Percentiles rank a stretch among this genome's conserved stretches.
phyloP scores from a whole-genome alignment of 2,113 vertebrate species.

The Phycodurus eques region DNA sequence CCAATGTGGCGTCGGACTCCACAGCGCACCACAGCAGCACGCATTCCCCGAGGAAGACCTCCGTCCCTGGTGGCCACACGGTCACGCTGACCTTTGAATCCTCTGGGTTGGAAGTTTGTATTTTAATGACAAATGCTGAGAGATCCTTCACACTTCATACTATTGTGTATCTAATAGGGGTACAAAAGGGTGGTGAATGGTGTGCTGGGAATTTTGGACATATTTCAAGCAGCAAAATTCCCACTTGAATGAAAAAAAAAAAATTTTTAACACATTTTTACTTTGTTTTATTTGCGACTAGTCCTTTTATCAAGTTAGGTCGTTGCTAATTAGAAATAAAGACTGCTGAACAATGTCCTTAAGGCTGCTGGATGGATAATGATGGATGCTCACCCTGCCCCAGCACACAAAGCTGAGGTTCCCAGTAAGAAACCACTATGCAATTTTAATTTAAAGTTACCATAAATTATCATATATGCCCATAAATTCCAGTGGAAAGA shows the following conservation, averaged over 20 bases:
- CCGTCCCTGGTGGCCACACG: conserved; percentile 51
- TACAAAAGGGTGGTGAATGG: neutral
- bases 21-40: conserved; percentile 50
- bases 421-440: neutral
- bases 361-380: neutral
- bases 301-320: neutral
- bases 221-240: neutral
- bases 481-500: neutral
- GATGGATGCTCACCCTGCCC: too few relatives aligned
- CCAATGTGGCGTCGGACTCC: conserved; percentile 12
- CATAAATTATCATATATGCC: neutral
- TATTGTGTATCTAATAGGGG: neutral
- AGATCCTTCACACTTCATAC: neutral
- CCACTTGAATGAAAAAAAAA: neutral
- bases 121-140: neutral
- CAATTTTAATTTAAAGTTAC: neutral
- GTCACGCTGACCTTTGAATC: conserved; percentile 26
- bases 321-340: neutral
- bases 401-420: neutral
- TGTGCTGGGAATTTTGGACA: neutral
- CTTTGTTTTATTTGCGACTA: neutral
- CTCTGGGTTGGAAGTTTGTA: conserved; percentile 31
- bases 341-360: neutral
- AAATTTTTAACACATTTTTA: neutral
- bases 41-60: conserved; percentile 48